Percentiles rank a stretch among this genome's conserved stretches.
Evolutionary conservation across 2,888 invertebrate species (phyloP).

Genomic region (Hypolimnas misippus): DNA sequence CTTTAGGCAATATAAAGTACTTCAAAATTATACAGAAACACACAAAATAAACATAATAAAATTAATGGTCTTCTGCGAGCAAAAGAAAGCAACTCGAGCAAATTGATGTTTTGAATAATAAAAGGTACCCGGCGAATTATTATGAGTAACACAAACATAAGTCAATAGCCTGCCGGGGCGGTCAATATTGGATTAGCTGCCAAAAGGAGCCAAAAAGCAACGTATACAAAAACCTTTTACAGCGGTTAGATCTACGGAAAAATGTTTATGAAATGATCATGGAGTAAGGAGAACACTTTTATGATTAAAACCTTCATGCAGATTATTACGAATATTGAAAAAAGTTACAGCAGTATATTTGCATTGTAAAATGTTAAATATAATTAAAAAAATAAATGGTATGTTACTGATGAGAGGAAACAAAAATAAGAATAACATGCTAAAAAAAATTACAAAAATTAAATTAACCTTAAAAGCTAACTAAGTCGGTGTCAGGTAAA

Average conservation of each 20-base stretch:
- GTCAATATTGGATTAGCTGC: conserved; percentile 83
- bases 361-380: too few species aligned
- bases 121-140: conserved; percentile 78
- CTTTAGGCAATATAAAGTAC: not conserved
- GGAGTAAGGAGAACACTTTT: conserved; percentile 60
- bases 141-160: conserved; percentile 82
- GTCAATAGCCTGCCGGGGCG: conserved; percentile 82
- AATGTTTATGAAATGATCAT: conserved; percentile 77
- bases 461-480: too few species aligned
- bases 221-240: conserved; percentile 85
- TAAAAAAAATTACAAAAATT: too few species aligned
- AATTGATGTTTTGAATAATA: conserved; percentile 84
- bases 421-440: too few species aligned
- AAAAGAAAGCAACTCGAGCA: conserved; percentile 74
- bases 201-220: conserved; percentile 84
- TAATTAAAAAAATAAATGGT: too few species aligned
- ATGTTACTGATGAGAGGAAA: too few species aligned
- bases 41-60: conserved; percentile 53
- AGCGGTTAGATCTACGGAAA: conserved; percentile 77
- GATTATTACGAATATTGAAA: too few species aligned
- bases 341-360: too few species aligned
- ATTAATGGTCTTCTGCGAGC: conserved; percentile 53
- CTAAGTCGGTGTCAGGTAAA: too few species aligned
- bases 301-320: not conserved
- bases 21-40: not conserved